phyloP scores from a whole-genome alignment of 2,888 invertebrate genomes.

The Sialis lutaria region DNA sequence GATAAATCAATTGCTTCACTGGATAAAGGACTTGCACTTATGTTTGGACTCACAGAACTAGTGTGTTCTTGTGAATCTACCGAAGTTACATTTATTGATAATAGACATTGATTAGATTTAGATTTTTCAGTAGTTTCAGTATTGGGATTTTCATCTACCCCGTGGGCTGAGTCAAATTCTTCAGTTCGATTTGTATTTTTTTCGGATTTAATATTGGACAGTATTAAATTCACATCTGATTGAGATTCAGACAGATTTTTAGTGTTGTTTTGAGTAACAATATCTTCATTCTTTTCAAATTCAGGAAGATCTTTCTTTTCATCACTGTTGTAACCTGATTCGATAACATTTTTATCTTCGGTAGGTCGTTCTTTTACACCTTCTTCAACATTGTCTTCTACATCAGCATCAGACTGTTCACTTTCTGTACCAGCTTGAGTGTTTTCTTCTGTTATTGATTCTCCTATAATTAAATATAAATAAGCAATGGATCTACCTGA shows the following conservation, averaged over 20 bases:
- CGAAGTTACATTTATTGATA: constrained; percentile 16
- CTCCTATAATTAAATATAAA: constrained; percentile 1
- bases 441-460: background rate
- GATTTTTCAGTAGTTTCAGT: too few relatives aligned
- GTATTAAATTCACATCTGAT: background rate
- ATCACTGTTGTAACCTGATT: constrained; percentile 49
- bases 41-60: constrained; percentile 11
- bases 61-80: constrained; percentile 10
- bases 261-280: constrained; percentile 8
- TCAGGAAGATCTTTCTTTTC: constrained; percentile 20
- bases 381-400: constrained; percentile 60
- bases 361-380: constrained; percentile 23
- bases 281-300: background rate
- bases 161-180: background rate
- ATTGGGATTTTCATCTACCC: too few relatives aligned
- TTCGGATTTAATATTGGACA: background rate
- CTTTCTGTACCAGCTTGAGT: constrained; percentile 31
- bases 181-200: background rate
- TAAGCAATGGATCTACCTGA: background rate
- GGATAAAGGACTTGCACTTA: constrained; percentile 21
- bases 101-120: background rate
- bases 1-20: constrained; percentile 38
- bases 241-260: background rate
- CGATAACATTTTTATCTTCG: constrained; percentile 23
- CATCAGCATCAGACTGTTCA: constrained; percentile 64